Evolutionary conservation across 2,113 vertebrate species (phyloP).

Genomic region (Amia ocellicauda): DNA sequence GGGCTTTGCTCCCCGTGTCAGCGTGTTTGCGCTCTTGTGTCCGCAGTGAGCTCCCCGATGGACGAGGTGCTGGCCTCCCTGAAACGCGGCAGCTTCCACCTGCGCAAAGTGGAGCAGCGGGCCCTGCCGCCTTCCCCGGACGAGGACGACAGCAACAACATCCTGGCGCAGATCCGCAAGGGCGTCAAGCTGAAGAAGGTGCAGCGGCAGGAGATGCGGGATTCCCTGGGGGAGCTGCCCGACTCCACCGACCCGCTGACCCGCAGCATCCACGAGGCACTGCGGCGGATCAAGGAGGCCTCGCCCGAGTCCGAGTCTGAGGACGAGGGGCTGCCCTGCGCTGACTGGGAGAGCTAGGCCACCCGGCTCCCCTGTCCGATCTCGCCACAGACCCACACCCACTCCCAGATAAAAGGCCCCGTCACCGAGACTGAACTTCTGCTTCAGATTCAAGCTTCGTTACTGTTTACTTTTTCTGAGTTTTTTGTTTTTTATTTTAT

Average conservation of each 20-base stretch:
- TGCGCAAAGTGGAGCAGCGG: conserved; percentile 92
- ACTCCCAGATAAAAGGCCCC: too few species aligned
- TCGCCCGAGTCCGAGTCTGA: conserved; percentile 96
- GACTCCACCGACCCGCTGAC: conserved; percentile 86
- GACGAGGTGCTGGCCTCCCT: conserved; percentile 96
- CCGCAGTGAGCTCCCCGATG: conserved; percentile 91
- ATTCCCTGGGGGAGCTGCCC: conserved; percentile 69
- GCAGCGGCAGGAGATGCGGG: conserved; percentile 77
- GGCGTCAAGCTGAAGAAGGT: conserved; percentile 95
- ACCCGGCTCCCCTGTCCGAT: too few species aligned
- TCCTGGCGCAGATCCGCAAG: conserved; percentile 95
- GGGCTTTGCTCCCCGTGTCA: background rate
- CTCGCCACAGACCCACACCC: background rate
- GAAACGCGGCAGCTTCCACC: conserved; percentile 93
- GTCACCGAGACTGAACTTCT: background rate
- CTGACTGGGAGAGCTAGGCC: conserved; percentile 91
- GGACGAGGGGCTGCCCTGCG: conserved; percentile 84
- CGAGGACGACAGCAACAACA: conserved; percentile 91
- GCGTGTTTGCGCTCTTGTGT: conserved; percentile 22
- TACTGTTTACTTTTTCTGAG: background rate
- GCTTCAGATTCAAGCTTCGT: background rate
- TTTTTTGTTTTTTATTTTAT: background rate
- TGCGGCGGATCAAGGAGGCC: conserved; percentile 93
- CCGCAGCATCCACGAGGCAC: conserved; percentile 94
- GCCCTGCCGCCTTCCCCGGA: conserved; percentile 86